Percentiles rank a stretch among this genome's conserved stretches.
Conservation (phyloP, 2,113 vertebrate species). For the Peromyscus polionotus region DNA sequence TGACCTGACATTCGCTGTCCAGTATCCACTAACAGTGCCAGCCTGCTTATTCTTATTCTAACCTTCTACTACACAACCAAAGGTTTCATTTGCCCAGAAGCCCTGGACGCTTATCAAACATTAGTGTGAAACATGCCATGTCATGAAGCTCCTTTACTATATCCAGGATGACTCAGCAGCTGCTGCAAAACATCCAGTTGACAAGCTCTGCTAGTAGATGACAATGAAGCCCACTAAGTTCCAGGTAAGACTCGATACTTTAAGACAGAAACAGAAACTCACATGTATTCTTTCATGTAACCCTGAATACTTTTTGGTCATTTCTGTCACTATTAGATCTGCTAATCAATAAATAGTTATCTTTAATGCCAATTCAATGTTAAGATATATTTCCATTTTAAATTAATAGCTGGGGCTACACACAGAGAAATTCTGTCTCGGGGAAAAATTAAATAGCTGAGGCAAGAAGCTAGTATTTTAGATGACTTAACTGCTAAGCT, state of each 20-base stretch:
- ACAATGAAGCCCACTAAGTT: conserved; percentile 25
- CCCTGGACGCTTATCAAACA: conserved; percentile 50
- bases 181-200: conserved; percentile 59
- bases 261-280: background rate
- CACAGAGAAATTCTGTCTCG: background rate
- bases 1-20: conserved; percentile 46
- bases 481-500: background rate
- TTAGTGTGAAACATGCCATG: conserved; percentile 74
- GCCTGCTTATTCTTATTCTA: conserved; percentile 58
- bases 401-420: conserved; percentile 1
- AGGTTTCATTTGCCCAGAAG: conserved; percentile 45
- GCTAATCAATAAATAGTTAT: conserved; percentile 40
- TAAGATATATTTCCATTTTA: conserved; percentile 47
- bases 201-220: background rate
- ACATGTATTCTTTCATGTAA: background rate
- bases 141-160: conserved; percentile 74
- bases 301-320: background rate
- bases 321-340: conserved; percentile 42
- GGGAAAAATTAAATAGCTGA: background rate
- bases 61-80: conserved; percentile 4
- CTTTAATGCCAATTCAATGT: conserved; percentile 48
- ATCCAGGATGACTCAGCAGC: conserved; percentile 83
- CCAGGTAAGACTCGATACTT: conserved; percentile 32
- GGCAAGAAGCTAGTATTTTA: conserved; percentile 21
- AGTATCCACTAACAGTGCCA: conserved; percentile 28